Evolutionary conservation across 2,113 vertebrate species (phyloP).

Genomic region (Larimichthys polyactis): DNA sequence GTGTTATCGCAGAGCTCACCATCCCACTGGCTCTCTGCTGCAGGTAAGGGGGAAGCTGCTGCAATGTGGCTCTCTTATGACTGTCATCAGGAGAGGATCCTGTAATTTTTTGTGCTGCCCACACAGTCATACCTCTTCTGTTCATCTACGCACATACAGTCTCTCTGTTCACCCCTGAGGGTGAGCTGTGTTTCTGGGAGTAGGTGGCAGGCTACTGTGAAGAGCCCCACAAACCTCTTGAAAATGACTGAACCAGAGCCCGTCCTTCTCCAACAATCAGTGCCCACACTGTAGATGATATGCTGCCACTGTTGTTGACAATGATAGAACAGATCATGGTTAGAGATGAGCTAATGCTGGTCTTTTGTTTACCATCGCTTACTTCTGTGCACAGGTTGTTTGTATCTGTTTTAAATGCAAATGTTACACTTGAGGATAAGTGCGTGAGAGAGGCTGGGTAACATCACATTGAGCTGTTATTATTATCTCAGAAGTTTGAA

Average conservation of each 20-base stretch:
- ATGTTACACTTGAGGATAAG: neutral
- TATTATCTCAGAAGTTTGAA: neutral
- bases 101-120: slow-evolving; percentile 28
- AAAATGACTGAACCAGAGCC: slow-evolving; percentile 2
- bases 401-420: neutral
- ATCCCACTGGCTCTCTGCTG: slow-evolving; percentile 27
- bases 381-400: neutral
- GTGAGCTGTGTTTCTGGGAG: slow-evolving; percentile 20
- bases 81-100: neutral
- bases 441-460: neutral
- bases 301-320: too few relatives aligned
- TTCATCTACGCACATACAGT: neutral
- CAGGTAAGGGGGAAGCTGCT: slow-evolving; percentile 22
- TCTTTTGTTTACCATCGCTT: neutral
- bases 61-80: slow-evolving; percentile 12
- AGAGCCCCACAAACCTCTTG: slow-evolving; percentile 13
- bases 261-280: slow-evolving; percentile 18
- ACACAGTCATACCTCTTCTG: slow-evolving; percentile 8
- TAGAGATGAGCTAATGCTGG: neutral
- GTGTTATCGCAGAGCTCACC: neutral
- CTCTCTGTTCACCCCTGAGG: neutral
- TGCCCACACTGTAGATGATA: neutral
- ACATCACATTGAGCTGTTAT: neutral
- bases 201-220: slow-evolving; percentile 25
- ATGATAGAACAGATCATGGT: neutral